These are phyloP conservation scores for Oryzias melastigma DNA, from an alignment of 2,113 vertebrate species.

Conservation along the genomic window DNA sequence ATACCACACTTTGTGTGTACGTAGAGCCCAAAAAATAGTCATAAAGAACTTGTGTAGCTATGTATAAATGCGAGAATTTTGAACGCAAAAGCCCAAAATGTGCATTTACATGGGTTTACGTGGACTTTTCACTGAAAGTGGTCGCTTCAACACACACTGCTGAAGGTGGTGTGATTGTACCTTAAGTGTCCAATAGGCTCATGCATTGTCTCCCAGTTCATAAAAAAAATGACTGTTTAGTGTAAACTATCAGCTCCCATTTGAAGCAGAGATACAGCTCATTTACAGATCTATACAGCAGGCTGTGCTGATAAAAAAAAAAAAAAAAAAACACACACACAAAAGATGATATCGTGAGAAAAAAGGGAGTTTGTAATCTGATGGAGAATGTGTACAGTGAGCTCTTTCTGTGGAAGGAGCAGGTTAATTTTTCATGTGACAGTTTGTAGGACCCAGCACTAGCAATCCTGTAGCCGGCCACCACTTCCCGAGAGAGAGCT, in stretches of 20 bases:
- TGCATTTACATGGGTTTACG: too few species aligned
- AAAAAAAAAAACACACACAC: conserved; percentile 7
- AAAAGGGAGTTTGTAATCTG: conserved; percentile 21
- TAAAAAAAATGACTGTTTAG: conserved; percentile 43
- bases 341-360: not conserved
- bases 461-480: conserved; percentile 43
- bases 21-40: too few species aligned
- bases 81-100: too few species aligned
- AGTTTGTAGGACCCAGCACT: conserved; percentile 43
- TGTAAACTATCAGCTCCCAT: conserved; percentile 60
- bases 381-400: conserved; percentile 22
- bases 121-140: too few species aligned
- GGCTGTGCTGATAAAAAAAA: conserved; percentile 14
- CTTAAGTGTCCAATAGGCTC: conserved; percentile 13
- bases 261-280: conserved; percentile 37
- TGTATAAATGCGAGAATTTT: too few species aligned
- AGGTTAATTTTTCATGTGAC: conserved; percentile 68
- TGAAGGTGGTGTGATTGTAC: too few species aligned
- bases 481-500: conserved; percentile 51
- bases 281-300: conserved; percentile 22
- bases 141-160: too few species aligned
- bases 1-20: too few species aligned
- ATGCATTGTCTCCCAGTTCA: conserved; percentile 22
- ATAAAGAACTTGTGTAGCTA: too few species aligned
- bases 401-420: conserved; percentile 40